Base-by-base conservation (phyloP, 2,797 vertebrate species). In the Tragelaphus eurycerus region DNA sequence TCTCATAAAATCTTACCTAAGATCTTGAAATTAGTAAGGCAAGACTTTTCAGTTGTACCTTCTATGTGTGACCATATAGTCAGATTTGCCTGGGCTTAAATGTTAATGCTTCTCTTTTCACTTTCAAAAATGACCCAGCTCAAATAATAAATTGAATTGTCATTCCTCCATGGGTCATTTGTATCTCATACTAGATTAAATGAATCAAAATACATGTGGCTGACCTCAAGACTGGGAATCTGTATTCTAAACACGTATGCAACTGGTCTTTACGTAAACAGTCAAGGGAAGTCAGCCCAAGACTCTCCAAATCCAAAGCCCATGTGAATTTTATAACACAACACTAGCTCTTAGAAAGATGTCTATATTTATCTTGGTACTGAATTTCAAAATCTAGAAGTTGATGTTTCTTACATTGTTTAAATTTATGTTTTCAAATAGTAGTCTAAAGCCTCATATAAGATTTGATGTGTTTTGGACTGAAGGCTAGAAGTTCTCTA, bases 361-460 rank as follows among this genome's bases (percentile, higher is more conserved):
- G 4, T 38, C 17, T 84, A 7, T 52, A 52, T 96, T 79, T 93
- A 23, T 82, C 7, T 23, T 50, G 12, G 19, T 94, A 81, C 9
- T 9, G 14, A 81, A 78, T 94, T 88, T 89, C 19, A 96, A 94
- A 59, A 87, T 25, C 7, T 13, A 5, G 4, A 59, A 55, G 62
- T 59, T 74, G 10, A 59, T 54, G 19, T 64, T 64, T 54, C 78
- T 74, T 86, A 94, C 3, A 50, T 11, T 83, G 4, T 89, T 88
- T 76, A 34, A 13, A 93, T 43, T 59, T 90, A 14, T 74, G 8
- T 89, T 92, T 93, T 87, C 74, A 81, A 86, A 91, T 21, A 55
- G 31, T 62, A 62, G 85, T 86, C 57, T 62, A 89, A 89, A 78
- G 25, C 6, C 9, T 64, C 48, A n/a, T 48, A 71, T 25, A 19